These are phyloP conservation scores for Esperia sulphurella DNA, from an alignment of 2,888 invertebrate genomes.

Conservation along the genomic window DNA sequence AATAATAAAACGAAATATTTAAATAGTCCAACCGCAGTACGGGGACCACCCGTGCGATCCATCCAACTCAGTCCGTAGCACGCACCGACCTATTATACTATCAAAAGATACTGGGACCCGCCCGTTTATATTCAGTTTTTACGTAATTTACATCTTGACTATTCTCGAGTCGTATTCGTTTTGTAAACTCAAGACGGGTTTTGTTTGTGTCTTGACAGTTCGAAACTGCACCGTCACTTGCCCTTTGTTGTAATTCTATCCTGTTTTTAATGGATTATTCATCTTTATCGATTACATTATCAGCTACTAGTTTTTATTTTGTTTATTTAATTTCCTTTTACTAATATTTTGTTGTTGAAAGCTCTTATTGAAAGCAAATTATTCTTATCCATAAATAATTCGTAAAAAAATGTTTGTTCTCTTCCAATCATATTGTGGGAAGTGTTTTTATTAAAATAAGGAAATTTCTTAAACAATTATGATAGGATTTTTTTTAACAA, in stretches of 20 bases:
- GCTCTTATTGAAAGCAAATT: too few relatives aligned
- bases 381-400: too few relatives aligned
- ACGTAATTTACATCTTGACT: conserved; percentile 69
- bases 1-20: conserved; percentile 71
- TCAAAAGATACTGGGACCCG: conserved; percentile 59
- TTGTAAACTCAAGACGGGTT: conserved; percentile 31
- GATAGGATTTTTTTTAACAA: too few relatives aligned
- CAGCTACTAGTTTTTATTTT: conserved; percentile 41
- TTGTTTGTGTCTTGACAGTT: conserved; percentile 30
- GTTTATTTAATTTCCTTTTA: conserved; percentile 12
- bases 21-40: conserved; percentile 52
- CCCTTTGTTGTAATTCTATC: conserved; percentile 42
- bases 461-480: too few relatives aligned
- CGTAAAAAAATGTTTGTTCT: too few relatives aligned
- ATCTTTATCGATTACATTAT: conserved; percentile 57
- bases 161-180: conserved; percentile 34
- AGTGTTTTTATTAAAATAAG: too few relatives aligned
- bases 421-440: too few relatives aligned
- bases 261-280: conserved; percentile 54
- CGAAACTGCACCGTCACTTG: conserved; percentile 48
- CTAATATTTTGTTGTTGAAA: not conserved
- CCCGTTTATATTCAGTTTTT: conserved; percentile 58
- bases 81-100: conserved; percentile 67
- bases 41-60: conserved; percentile 72
- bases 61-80: conserved; percentile 44